Evolutionary conservation across 1,140 invertebrate species (phyloP), one percentile per base, ranked within the genome.

Genomic region (Procambarus virginalis): DNA sequence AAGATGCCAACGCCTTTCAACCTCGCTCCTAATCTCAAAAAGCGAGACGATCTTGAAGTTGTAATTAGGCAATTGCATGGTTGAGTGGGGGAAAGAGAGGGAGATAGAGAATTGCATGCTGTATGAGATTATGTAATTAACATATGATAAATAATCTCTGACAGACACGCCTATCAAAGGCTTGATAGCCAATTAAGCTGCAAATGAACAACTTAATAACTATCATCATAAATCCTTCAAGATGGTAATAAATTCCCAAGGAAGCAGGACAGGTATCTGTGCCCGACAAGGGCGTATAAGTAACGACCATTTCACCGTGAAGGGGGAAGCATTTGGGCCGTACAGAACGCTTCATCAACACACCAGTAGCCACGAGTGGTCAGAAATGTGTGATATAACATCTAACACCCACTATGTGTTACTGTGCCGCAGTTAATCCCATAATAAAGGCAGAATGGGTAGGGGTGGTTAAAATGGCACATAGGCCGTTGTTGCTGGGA

Each of bases 131-230:
- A 77, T 68, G 87, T 89, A 89, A 89, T 89, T 89, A 89, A 77
- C 64, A 89, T 89, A 89, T 89, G 87, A 89, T 89, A 84, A 89
- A 89, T 89, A 89, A 89, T 89, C 87, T 78, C 81, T 84, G 81
- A 84, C 87, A 89, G 87, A 89, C 87, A 83, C 87, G 79, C 87
- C 87, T 83, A 89, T 89, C 87, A 89, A 75, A 77, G 81, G 81
- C 80, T 64, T 82, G 86, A 89, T 82, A 89, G 87, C 87, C 87
- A 89, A 89, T 89, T 89, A 89, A 89, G 87, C 87, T 89, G 87
- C 87, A 89, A 89, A 89, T 89, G 87, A 89, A 89, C 87, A 89
- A 89, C 87, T 89, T 89, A 84, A 89, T 89, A 89, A 83, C 87
- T 84, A 89, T 89, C 87, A 89, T 78, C 87, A 84, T 83, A 84